Conservation (phyloP, 2,888 invertebrate genomes). For the Pollenia griseotomentosa region DNA sequence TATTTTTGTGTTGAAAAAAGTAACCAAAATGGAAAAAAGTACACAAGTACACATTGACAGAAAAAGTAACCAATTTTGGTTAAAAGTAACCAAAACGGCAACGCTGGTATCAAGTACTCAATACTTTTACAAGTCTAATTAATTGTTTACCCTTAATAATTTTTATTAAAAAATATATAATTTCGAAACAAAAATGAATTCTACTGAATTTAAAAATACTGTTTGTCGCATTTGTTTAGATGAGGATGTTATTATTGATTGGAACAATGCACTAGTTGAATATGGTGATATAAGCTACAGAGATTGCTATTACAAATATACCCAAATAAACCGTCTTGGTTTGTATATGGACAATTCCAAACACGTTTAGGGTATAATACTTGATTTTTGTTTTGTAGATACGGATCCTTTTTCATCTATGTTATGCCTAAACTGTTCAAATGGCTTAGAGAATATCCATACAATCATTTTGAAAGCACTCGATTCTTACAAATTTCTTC, state of each 20-base stretch:
- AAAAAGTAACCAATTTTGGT: too few species aligned
- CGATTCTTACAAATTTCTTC: slow-evolving; percentile 48
- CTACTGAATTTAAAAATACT: background rate
- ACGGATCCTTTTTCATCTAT: background rate
- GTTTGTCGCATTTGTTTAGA: slow-evolving; percentile 53
- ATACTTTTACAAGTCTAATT: background rate
- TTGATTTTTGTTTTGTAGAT: too few species aligned
- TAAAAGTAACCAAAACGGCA: too few species aligned
- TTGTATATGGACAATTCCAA: too few species aligned
- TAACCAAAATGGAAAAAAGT: too few species aligned
- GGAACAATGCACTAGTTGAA: slow-evolving; percentile 39
- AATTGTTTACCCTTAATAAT: too few species aligned
- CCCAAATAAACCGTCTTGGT: background rate
- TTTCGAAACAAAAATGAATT: background rate
- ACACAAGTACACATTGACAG: too few species aligned
- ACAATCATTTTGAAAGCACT: slow-evolving; percentile 37
- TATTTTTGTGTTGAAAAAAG: too few species aligned
- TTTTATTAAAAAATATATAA: too few species aligned
- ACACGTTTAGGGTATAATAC: too few species aligned
- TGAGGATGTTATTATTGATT: background rate
- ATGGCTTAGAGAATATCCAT: slow-evolving; percentile 35
- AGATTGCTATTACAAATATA: slow-evolving; percentile 59
- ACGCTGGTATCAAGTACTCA: too few species aligned
- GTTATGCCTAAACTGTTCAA: slow-evolving; percentile 56
- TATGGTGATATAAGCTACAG: slow-evolving; percentile 22